Conservation (phyloP, 2,113 vertebrate species). For the Stegastes partitus region DNA sequence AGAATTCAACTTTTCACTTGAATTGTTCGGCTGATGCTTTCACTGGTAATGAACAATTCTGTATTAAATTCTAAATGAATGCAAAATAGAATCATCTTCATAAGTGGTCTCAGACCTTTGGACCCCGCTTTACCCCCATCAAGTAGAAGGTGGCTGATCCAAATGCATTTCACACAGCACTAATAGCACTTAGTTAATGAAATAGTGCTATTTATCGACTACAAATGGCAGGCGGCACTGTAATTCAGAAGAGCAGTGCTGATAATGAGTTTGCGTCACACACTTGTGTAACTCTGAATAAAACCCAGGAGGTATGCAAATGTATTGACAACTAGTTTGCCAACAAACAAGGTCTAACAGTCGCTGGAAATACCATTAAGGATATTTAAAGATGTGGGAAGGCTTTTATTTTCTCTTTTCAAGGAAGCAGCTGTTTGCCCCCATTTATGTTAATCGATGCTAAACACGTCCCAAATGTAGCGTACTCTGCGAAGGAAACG, state of each 20-base stretch:
- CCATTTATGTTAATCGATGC: too few relatives aligned
- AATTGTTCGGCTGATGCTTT: neutral
- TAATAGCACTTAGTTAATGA: neutral
- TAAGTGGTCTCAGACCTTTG: neutral
- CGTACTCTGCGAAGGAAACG: too few relatives aligned
- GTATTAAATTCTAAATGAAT: neutral
- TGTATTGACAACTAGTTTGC: neutral
- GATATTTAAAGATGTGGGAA: neutral
- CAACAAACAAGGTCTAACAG: neutral
- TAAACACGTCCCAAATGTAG: too few relatives aligned
- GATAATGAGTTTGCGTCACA: too few relatives aligned
- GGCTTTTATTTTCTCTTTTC: neutral
- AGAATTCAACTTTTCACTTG: neutral
- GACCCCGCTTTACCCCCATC: neutral
- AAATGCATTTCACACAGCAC: neutral
- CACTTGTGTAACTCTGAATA: too few relatives aligned
- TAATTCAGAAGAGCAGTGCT: too few relatives aligned
- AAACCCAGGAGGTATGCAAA: too few relatives aligned
- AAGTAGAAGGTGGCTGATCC: neutral
- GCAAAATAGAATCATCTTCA: too few relatives aligned
- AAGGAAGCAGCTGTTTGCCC: neutral
- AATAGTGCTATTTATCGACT: too few relatives aligned
- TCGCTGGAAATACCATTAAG: constrained; percentile 1
- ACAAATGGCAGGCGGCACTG: too few relatives aligned
- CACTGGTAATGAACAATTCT: neutral